phyloP scores from a whole-genome alignment of 1,140 invertebrate species.

The Acromyrmex echinatior region DNA sequence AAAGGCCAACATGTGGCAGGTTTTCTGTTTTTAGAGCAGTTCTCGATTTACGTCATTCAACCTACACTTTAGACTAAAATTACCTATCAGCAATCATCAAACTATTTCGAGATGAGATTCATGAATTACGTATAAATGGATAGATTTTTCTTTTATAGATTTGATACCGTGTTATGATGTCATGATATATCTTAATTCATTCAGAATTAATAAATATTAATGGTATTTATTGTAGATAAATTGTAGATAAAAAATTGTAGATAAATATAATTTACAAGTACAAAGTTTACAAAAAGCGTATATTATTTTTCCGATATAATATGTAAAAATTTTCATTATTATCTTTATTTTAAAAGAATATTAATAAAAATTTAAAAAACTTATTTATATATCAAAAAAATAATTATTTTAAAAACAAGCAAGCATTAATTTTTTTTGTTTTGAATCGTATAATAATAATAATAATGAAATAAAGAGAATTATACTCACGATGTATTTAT shows the following conservation, averaged over 20 bases:
- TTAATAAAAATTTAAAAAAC: background rate
- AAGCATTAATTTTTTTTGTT: conserved; percentile 20
- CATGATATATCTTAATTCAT: background rate
- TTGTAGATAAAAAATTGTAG: background rate
- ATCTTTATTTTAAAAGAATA: background rate
- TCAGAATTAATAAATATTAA: background rate
- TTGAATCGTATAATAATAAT: background rate
- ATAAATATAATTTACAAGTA: background rate
- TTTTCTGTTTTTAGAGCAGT: conserved; percentile 79
- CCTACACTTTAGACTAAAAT: conserved; percentile 85
- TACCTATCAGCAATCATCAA: conserved; percentile 80
- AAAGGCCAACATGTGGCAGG: background rate
- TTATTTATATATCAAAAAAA: background rate
- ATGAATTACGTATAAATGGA: conserved; percentile 31
- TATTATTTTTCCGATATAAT: background rate
- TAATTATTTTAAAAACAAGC: background rate
- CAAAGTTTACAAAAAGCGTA: background rate
- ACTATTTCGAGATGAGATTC: conserved; percentile 79
- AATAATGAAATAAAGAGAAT: background rate
- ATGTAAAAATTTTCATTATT: background rate
- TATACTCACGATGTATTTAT: background rate
- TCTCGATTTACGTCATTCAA: conserved; percentile 81
- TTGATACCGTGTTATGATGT: background rate
- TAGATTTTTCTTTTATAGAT: conserved; percentile 19
- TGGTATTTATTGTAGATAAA: background rate